Evolutionary conservation across 2,113 vertebrate species (phyloP).

Genomic region (Paramisgurnus dabryanus): DNA sequence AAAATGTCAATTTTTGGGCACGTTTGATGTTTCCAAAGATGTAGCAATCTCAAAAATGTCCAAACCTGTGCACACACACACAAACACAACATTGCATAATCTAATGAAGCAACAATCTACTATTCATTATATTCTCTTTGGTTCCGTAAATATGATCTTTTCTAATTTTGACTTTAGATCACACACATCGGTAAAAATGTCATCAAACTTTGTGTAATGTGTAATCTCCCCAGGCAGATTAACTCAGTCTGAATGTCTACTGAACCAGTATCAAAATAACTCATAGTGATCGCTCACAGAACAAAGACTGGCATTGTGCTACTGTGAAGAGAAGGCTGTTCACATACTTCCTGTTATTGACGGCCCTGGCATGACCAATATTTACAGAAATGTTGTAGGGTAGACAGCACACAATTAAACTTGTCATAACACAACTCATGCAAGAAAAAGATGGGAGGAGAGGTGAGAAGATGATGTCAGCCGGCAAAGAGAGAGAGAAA

Average conservation of each 20-base stretch:
- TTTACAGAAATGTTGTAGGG: conserved; percentile 78
- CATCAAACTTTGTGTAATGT: conserved; percentile 18
- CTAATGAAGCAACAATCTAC: neutral
- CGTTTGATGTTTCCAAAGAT: too few species aligned
- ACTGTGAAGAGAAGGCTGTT: conserved; percentile 58
- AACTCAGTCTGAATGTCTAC: conserved; percentile 18
- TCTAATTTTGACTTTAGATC: neutral
- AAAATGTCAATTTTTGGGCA: too few species aligned
- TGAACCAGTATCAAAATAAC: conserved; percentile 64
- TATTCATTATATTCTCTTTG: neutral
- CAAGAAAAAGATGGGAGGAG: conserved; percentile 73
- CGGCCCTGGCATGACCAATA: conserved; percentile 75
- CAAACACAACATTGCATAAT: neutral
- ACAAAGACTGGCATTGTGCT: conserved; percentile 74
- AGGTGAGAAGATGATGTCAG: conserved; percentile 74
- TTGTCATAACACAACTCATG: conserved; percentile 80
- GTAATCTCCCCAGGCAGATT: conserved; percentile 21
- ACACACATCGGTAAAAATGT: conserved; percentile 9
- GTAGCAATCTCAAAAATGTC: too few species aligned
- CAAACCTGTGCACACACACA: neutral
- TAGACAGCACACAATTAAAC: conserved; percentile 82
- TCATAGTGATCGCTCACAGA: conserved; percentile 61
- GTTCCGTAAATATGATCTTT: neutral
- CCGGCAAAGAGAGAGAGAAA: conserved; percentile 42
- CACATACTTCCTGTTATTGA: conserved; percentile 73